Evolutionary conservation across 2,113 vertebrate genomes (phyloP), one percentile per base, ranked within the genome.

Genomic region (Lamprologus callipterus): DNA sequence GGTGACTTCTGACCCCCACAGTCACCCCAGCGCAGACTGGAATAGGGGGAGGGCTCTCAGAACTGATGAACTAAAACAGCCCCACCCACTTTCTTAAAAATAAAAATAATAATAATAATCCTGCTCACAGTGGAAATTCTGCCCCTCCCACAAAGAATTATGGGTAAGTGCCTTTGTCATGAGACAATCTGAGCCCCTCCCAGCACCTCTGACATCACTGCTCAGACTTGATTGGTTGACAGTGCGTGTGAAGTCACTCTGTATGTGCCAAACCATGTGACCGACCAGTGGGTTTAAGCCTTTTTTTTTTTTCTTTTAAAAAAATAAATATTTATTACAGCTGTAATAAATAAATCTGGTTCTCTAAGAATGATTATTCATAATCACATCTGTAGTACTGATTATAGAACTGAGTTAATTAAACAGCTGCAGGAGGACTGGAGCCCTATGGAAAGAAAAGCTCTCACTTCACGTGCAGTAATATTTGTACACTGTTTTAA

Each of bases 341-440:
- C 87, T 92, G 93, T 94, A 96, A 96, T 95, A 96, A 96, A 96
- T 89, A 12, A 86, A 86, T 92, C 85, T 89, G 63, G 87, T 88
- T 87, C 54, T 80, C 57, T 82, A 79, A 80, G 58, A 23, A 26
- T 58, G 78, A 73, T 58, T 42, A 51, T 35, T 86, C 31, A 80
- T 70, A 35, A 51, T 9, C 6, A 37, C 83, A 51, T 89, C 91
- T 87, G 89, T 89, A 28, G 11, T 73, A 45, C 65, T 45, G 37
- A 70, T 9, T 73, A 23, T 87, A 33, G 53, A 70, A 70, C 12
- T 8, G 35, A 70, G 63, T 17, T 73, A 4, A 70, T 70, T 23
- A 73, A 73, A 73, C 68, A 45, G 68, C 68, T 73, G n/a, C 8
- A 17, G 40, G 14, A 73, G 40, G 40, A 75, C 16, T 28, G 16